Conservation (phyloP, 1,140 invertebrate genomes). For the Halesus radiatus region DNA sequence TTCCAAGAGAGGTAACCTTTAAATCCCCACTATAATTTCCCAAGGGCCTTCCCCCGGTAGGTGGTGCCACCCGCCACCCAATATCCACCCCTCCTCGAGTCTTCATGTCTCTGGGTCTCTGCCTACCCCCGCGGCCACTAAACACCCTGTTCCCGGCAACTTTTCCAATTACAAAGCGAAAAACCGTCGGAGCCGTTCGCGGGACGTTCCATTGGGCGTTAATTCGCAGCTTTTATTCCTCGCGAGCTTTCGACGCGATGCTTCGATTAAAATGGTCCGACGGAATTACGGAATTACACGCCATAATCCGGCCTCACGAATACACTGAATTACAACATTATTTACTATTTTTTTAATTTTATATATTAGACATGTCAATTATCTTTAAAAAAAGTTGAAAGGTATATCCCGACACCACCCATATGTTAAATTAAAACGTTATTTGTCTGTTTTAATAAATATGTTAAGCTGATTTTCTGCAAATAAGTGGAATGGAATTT, state of each 20-base stretch:
- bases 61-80: constrained; percentile 6
- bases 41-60: constrained; percentile 42
- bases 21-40: constrained; percentile 59
- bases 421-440: not conserved
- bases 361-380: too few relatives aligned
- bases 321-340: not conserved
- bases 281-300: not conserved
- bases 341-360: not conserved
- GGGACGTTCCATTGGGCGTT: constrained; percentile 40
- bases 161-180: constrained; percentile 57
- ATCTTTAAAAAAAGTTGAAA: too few relatives aligned
- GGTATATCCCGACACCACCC: not conserved
- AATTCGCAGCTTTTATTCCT: constrained; percentile 38
- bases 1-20: constrained; percentile 57
- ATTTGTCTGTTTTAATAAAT: too few relatives aligned
- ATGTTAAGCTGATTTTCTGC: too few relatives aligned
- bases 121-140: constrained; percentile 43
- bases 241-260: not conserved
- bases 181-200: constrained; percentile 21
- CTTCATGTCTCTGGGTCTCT: too few relatives aligned
- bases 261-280: constrained; percentile 7
- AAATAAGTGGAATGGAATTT: too few relatives aligned
- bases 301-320: not conserved
- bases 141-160: constrained; percentile 54
- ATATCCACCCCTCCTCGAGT: not conserved